phyloP scores from a whole-genome alignment of 2,888 invertebrate species.

The Hydropsyche betteni region DNA sequence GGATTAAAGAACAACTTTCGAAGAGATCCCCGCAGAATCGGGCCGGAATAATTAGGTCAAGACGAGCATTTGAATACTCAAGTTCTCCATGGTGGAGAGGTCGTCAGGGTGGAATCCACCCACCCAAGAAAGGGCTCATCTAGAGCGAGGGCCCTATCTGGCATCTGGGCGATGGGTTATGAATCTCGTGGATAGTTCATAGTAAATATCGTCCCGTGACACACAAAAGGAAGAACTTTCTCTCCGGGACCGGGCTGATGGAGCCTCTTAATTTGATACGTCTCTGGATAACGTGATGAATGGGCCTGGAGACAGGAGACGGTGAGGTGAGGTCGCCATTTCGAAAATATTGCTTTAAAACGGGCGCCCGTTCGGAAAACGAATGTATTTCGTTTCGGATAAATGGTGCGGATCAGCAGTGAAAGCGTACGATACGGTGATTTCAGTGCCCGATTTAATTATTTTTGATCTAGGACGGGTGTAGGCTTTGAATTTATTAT shows the following conservation, averaged over 20 bases:
- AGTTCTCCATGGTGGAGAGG: neutral
- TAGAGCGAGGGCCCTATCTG: slow-evolving; percentile 17
- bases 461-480: no score
- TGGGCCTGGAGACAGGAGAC: slow-evolving; percentile 33
- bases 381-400: neutral
- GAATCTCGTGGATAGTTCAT: slow-evolving; percentile 48
- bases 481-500: no score
- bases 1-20: neutral
- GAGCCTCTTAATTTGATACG: slow-evolving; percentile 50
- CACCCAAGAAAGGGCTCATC: neutral
- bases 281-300: slow-evolving; percentile 49
- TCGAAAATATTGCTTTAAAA: slow-evolving; percentile 15
- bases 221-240: slow-evolving; percentile 39
- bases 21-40: neutral
- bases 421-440: no score
- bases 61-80: slow-evolving; percentile 7
- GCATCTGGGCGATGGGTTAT: slow-evolving; percentile 45
- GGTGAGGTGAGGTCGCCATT: neutral
- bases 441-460: no score
- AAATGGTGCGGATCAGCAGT: no score
- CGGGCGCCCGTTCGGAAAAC: neutral
- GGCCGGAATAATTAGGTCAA: slow-evolving; percentile 27
- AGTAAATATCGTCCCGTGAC: slow-evolving; percentile 45
- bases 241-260: slow-evolving; percentile 8
- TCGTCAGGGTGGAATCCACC: neutral